Evolutionary conservation across 1,140 invertebrate genomes (phyloP).

Genomic region (Drosophila arizonae): DNA sequence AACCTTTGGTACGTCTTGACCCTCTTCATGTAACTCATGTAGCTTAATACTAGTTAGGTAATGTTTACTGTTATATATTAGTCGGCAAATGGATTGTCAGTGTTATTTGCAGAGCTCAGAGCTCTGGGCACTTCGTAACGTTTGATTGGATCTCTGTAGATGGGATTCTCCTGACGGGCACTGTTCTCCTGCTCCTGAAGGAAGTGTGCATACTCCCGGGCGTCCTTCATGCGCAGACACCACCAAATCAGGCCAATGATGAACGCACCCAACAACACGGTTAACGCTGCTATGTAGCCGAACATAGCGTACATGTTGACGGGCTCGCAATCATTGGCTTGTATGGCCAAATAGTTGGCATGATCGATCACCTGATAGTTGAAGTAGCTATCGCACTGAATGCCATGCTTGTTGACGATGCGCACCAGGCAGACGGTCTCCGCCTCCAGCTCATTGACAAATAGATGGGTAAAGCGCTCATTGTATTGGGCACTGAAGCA

Average conservation of each 20-base stretch:
- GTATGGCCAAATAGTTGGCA: constrained; percentile 78
- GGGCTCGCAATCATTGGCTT: constrained; percentile 81
- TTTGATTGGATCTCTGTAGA: constrained; percentile 85
- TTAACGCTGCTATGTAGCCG: constrained; percentile 82
- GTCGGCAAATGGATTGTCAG: constrained; percentile 69
- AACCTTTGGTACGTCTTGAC: background rate
- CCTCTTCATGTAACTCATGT: background rate
- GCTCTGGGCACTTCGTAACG: constrained; percentile 84
- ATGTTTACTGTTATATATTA: background rate
- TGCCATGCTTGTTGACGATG: constrained; percentile 80
- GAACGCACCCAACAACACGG: constrained; percentile 83
- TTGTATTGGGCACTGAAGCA: constrained; percentile 56
- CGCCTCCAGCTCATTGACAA: constrained; percentile 59
- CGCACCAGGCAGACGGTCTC: constrained; percentile 80
- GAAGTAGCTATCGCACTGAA: constrained; percentile 84
- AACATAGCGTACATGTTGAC: constrained; percentile 48
- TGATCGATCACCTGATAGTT: constrained; percentile 82
- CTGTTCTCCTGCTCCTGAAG: constrained; percentile 81
- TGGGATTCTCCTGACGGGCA: constrained; percentile 83
- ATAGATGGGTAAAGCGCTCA: constrained; percentile 53
- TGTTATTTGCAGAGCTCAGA: constrained; percentile 46
- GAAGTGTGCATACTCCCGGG: constrained; percentile 84
- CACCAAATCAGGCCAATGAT: constrained; percentile 82
- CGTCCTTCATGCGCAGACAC: constrained; percentile 83
- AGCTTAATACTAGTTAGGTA: constrained; percentile 7